Base-by-base conservation (phyloP, 2,888 invertebrate genomes). In the Aleiodes testaceus region DNA sequence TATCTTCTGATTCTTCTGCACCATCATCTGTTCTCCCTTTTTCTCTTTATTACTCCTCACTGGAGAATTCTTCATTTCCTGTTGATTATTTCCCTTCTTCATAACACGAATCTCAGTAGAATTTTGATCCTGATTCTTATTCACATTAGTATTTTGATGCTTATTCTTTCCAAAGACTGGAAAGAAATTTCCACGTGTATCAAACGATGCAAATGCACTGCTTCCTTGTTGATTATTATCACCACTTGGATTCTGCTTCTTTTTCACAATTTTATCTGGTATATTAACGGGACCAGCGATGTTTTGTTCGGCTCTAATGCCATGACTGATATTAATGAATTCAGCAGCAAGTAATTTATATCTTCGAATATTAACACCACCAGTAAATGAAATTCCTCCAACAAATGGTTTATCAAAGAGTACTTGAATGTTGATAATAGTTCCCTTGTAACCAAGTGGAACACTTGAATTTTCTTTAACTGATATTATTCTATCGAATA, bases 401-500 rank as follows among this genome's bases (percentile, higher is more conserved):
- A 91, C 87, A 85, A 97, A 95, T 26, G 91, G 87, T 74, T 91
- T 89, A 81, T 97, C 97, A 83, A 97, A 97, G 70, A 97, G 87
- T 20, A 97, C 87, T 68, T 90, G 88, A 9, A 93, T 89, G 0
- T 91, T 95, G n/a, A 96, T 92, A 0, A 99, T 89, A 0, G 96
- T 97, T 30, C 98, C 99, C 74, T 92, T 91, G 9, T 92, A 89
- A 0, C 97, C 98, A 3, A 94, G 87, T 0, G 97, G 97, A 14
- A 96, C 95, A 1, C 93, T 91, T 82, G 92, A 93, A 65, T 92
- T 92, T 44, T 91, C 91, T 36, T 93, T 90, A 0, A 94, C 92
- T 82, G 94, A 92, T 3, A 97, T 92, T 55, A 99, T 92, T 65
- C 98, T 91, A 88, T 99, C 98, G 81, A 94, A 93, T 73, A 98